Evolutionary conservation across 2,888 invertebrate genomes (phyloP).

Genomic region (Dryobotodes eremita): DNA sequence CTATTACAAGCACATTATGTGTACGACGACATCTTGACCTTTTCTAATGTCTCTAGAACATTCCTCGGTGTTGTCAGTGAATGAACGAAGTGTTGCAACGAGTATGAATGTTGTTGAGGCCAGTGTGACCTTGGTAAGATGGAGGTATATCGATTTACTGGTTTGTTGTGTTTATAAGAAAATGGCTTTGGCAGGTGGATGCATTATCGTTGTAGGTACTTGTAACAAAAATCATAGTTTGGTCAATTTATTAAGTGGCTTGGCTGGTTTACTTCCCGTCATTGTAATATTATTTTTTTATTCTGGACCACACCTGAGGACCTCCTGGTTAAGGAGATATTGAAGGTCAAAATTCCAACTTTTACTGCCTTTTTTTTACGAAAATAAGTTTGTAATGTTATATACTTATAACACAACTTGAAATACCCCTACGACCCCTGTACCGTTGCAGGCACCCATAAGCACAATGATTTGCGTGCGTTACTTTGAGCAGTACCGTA

Average conservation of each 20-base stretch:
- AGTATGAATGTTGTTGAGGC: conserved; percentile 34
- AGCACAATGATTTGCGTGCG: too few relatives aligned
- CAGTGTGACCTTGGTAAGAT: conserved; percentile 41
- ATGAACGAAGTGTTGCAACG: conserved; percentile 48
- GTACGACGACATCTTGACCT: conserved; percentile 44
- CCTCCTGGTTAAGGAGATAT: too few relatives aligned
- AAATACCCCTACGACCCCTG: too few relatives aligned
- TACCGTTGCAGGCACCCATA: too few relatives aligned
- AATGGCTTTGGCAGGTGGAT: neutral
- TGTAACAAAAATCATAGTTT: neutral
- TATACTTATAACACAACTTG: too few relatives aligned
- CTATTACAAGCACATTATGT: conserved; percentile 15
- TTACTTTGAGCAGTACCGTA: too few relatives aligned
- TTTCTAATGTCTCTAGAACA: conserved; percentile 50
- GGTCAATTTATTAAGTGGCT: neutral
- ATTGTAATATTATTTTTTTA: too few relatives aligned
- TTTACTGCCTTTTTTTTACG: too few relatives aligned
- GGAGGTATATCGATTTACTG: conserved; percentile 16
- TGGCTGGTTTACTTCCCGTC: too few relatives aligned
- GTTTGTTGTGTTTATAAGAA: conserved; percentile 7
- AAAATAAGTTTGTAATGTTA: too few relatives aligned
- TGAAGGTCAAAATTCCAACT: too few relatives aligned
- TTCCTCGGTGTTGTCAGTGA: conserved; percentile 46
- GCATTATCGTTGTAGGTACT: neutral
- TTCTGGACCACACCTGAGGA: too few relatives aligned